phyloP scores from a whole-genome alignment of 2,888 invertebrate genomes.

The Anoplius nigerrimus region DNA sequence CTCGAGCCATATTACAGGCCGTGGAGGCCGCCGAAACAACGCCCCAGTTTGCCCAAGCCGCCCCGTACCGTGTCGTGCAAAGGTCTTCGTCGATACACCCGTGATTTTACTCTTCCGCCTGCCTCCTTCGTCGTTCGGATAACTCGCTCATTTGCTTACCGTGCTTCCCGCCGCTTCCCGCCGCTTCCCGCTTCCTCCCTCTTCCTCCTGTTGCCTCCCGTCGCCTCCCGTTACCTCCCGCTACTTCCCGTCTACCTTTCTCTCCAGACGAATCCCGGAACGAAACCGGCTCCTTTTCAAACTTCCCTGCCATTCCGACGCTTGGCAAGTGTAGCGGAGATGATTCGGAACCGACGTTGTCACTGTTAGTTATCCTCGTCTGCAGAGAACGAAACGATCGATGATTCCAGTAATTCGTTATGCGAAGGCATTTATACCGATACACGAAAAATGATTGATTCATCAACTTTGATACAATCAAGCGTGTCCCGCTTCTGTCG shows the following conservation, averaged over 20 bases:
- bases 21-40: conserved; percentile 43
- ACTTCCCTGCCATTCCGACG: background rate
- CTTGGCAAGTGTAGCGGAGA: background rate
- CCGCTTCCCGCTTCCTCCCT: background rate
- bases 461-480: no score
- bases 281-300: no score
- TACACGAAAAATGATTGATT: no score
- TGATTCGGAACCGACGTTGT: background rate
- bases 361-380: no score
- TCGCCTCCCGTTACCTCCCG: background rate
- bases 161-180: background rate
- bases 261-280: no score
- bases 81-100: conserved; percentile 7
- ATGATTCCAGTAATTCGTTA: no score
- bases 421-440: no score
- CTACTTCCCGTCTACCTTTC: no score
- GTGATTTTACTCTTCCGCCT: background rate
- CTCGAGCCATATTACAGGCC: conserved; percentile 52
- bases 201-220: background rate
- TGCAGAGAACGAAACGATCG: no score
- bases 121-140: background rate
- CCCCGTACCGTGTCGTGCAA: conserved; percentile 33
- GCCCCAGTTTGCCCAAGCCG: conserved; percentile 30
- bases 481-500: no score
- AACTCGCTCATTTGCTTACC: background rate